Percentiles rank a stretch among this genome's conserved stretches.
These are phyloP conservation scores for Ditula angustiorana DNA, from an alignment of 2,888 invertebrate species.

Conservation along the genomic window DNA sequence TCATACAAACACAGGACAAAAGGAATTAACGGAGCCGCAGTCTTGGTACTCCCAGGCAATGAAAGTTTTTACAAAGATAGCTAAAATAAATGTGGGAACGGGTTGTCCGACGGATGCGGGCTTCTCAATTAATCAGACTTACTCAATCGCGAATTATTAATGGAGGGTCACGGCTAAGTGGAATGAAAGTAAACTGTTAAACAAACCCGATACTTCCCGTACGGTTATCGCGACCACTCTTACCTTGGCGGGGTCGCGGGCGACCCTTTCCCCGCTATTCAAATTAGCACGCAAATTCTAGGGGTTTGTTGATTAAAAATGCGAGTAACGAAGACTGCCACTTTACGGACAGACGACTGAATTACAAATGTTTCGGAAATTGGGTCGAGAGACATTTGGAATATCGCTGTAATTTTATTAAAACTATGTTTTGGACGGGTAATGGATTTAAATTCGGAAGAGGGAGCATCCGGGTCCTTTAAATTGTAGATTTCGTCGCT, in stretches of 20 bases:
- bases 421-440: conserved; percentile 46
- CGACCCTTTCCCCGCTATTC: conserved; percentile 67
- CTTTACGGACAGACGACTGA: conserved; percentile 46
- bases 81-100: conserved; percentile 17
- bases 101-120: conserved; percentile 31
- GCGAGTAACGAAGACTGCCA: conserved; percentile 52
- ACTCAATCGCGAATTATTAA: conserved; percentile 39
- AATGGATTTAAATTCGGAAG: conserved; percentile 36
- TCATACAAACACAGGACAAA: not conserved
- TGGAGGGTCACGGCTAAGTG: conserved; percentile 34
- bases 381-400: conserved; percentile 49
- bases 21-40: not conserved
- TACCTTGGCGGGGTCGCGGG: conserved; percentile 40
- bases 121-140: conserved; percentile 32
- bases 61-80: not conserved
- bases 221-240: not conserved
- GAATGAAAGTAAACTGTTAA: conserved; percentile 29
- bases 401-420: conserved; percentile 53
- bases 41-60: too few relatives aligned
- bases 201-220: conserved; percentile 30
- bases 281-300: conserved; percentile 65
- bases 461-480: conserved; percentile 23
- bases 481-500: conserved; percentile 28
- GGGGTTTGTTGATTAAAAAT: conserved; percentile 72
- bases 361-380: conserved; percentile 57